Base-by-base conservation (phyloP, 1,140 invertebrate species). In the Aphelinus atriplicis region DNA sequence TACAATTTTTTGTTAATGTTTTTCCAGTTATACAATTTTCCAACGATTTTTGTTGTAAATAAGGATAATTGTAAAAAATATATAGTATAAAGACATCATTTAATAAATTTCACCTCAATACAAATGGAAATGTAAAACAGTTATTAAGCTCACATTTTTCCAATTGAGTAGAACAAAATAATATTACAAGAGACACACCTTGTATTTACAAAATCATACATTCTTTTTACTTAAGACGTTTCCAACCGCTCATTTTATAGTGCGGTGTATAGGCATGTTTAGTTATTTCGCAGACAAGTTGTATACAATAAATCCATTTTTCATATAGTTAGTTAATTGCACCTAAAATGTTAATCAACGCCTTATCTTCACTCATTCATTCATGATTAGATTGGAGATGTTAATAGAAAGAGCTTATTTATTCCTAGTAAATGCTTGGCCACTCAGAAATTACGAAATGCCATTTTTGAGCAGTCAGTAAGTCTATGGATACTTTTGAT, bases 121-220 rank as follows among this genome's bases (percentile, higher is more conserved):
- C 42, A 62, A 74, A 46, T 74, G 7, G 42, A 50, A 50, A 64
- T 64, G 48, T 50, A 64, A 64, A 64, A 10, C n/a, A 47, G 62
- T 46, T 48, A 1, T 48, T 63, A 47, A 45, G 46, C 10, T 64
- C 9, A 50, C 26, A 26, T 26, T 26, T 26, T 26, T 7, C 62
- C 64, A 69, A 65, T 79, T 78, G 65, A 75, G 79, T 78, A 80
- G 78, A 81, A 26, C 26, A 81, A 81, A 78, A 76, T 75, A 69
- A 79, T 80, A 79, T 80, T 81, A 78, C 76, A 76, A 73, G 78
- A 78, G 71, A 78, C 69, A 78, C 74, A 80, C 79, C 75, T 84
- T 69, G 78, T 84, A 82, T 83, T 77, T 82, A 82, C 81, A 82
- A 69, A 77, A 77, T 78, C 78, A 81, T 82, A 82, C 80, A 83